These are phyloP conservation scores for Hemitrygon akajei DNA, from an alignment of 2,797 vertebrate species.

Conservation along the genomic window DNA sequence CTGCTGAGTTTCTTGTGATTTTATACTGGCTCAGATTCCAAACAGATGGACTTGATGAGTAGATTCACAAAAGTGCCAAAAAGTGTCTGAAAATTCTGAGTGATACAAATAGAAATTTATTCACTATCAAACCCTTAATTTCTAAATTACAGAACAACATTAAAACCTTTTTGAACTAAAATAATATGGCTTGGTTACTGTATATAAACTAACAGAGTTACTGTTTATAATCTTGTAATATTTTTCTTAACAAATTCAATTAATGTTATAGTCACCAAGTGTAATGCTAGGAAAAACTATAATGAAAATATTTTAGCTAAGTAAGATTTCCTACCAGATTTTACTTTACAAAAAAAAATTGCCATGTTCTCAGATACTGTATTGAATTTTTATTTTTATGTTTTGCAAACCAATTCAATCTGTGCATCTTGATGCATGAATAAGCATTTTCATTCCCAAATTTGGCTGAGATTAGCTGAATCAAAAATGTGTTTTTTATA, in stretches of 20 bases:
- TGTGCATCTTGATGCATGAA: slow-evolving; percentile 61
- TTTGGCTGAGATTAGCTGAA: slow-evolving; percentile 67
- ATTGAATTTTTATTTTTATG: slow-evolving; percentile 51
- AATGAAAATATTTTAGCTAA: slow-evolving; percentile 40
- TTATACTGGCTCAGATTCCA: background rate
- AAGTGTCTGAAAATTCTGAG: background rate
- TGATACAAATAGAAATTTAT: background rate
- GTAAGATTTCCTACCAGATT: slow-evolving; percentile 51
- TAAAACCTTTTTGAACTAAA: background rate
- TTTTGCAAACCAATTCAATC: slow-evolving; percentile 55
- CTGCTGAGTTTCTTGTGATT: background rate
- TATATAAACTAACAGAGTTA: background rate
- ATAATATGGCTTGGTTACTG: background rate
- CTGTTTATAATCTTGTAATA: background rate
- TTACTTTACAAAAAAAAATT: slow-evolving; percentile 54
- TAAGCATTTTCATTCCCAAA: slow-evolving; percentile 67
- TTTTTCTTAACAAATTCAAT: background rate
- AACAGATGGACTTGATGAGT: background rate
- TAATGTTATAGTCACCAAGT: background rate
- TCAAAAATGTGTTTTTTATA: slow-evolving; percentile 59
- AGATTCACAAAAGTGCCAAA: background rate
- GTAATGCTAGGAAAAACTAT: slow-evolving; percentile 10
- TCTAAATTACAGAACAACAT: background rate
- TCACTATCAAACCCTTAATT: background rate
- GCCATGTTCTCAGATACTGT: slow-evolving; percentile 49